phyloP scores from a whole-genome alignment of 1,140 invertebrate species.

The Drosophila orosa region DNA sequence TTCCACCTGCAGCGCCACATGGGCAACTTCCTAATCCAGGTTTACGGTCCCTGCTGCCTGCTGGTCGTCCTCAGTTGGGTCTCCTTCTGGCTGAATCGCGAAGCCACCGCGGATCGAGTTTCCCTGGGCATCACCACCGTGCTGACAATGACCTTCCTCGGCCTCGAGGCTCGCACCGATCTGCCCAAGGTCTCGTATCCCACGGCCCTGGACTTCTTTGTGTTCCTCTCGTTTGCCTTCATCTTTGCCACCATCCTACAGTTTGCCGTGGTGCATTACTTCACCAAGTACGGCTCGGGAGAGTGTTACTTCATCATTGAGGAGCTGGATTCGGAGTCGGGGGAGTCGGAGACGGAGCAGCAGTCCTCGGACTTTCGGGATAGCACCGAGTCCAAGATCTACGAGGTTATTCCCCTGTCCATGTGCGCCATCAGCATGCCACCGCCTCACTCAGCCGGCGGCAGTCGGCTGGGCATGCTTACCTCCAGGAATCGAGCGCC shows the following conservation, averaged over 20 bases:
- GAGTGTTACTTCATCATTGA: constrained; percentile 91
- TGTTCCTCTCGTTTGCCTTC: constrained; percentile 94
- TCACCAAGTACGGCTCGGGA: constrained; percentile 94
- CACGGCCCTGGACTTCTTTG: constrained; percentile 94
- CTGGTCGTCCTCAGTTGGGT: constrained; percentile 95
- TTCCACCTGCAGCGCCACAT: constrained; percentile 94
- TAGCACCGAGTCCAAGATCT: constrained; percentile 77
- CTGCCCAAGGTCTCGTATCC: constrained; percentile 94
- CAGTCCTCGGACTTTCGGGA: constrained; percentile 60
- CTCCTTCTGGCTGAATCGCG: constrained; percentile 95
- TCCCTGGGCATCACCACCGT: constrained; percentile 94
- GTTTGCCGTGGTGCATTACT: constrained; percentile 95
- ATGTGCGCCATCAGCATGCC: constrained; percentile 78
- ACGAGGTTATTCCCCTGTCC: constrained; percentile 79
- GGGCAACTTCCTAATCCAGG: constrained; percentile 95
- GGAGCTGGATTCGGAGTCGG: constrained; percentile 87
- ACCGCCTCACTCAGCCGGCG: constrained; percentile 28
- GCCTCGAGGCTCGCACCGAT: constrained; percentile 93
- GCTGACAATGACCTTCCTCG: constrained; percentile 94
- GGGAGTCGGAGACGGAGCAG: constrained; percentile 86
- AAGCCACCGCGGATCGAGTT: constrained; percentile 94
- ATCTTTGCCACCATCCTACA: constrained; percentile 95
- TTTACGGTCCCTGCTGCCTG: constrained; percentile 93
- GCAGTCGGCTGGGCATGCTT: constrained; percentile 61
- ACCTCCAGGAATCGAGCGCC: constrained; percentile 42